A percentile compares a stretch with the other conserved stretches of the same genome.
phyloP scores from a whole-genome alignment of 2,113 vertebrate genomes.

The Colius striatus region DNA sequence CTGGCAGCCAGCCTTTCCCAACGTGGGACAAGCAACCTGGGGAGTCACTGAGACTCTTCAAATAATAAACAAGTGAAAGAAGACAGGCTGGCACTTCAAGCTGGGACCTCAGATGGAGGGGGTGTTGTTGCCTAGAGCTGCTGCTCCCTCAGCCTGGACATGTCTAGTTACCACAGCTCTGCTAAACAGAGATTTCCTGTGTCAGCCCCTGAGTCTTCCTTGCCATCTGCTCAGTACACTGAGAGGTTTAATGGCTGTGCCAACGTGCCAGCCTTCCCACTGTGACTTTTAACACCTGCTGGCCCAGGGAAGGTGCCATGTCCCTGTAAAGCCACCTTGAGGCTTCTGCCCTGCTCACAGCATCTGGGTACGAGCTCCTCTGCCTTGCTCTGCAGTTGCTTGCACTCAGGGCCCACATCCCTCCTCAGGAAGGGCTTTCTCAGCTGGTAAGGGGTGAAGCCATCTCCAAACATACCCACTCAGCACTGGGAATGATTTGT shows the following conservation, averaged over 20 bases:
- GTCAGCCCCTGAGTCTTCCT: background rate
- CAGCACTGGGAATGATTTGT: background rate
- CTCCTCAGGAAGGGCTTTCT: background rate
- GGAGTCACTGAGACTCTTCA: background rate
- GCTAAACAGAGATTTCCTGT: background rate
- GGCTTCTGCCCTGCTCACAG: accelerated
- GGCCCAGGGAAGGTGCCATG: background rate
- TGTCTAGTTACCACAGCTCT: background rate
- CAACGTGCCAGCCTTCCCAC: background rate
- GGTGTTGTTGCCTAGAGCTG: background rate
- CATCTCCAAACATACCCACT: background rate
- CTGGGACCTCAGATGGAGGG: background rate
- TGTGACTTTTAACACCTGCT: background rate
- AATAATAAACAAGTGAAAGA: background rate
- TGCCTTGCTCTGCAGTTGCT: background rate
- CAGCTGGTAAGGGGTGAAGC: background rate
- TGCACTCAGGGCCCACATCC: background rate
- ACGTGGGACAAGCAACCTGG: background rate
- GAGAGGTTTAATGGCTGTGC: background rate
- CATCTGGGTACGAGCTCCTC: background rate
- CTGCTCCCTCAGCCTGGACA: background rate
- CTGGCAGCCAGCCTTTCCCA: background rate
- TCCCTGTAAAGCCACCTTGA: background rate
- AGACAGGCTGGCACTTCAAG: background rate
- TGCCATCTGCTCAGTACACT: background rate